phyloP scores from a whole-genome alignment of 2,797 vertebrate species.

The Columba guinea region DNA sequence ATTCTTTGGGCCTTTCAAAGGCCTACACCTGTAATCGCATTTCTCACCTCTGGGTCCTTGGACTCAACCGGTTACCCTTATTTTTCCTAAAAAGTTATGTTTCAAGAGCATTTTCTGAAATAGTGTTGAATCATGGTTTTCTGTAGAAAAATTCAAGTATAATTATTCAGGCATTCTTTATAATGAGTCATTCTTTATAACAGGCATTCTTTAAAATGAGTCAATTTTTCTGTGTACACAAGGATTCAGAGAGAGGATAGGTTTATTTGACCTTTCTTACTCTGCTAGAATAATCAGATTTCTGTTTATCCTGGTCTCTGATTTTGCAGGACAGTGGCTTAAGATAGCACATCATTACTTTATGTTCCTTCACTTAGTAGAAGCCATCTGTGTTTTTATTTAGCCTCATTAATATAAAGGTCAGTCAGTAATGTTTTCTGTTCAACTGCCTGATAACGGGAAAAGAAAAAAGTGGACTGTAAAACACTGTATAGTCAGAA shows the following conservation, averaged over 20 bases:
- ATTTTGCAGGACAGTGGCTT: conserved; percentile 65
- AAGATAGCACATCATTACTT: conserved; percentile 64
- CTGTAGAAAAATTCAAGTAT: background rate
- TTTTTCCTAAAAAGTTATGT: background rate
- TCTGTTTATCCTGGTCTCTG: conserved; percentile 58
- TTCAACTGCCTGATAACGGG: background rate
- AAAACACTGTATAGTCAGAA: background rate
- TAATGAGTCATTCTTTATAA: background rate
- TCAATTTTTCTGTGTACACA: background rate
- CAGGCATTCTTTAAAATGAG: background rate
- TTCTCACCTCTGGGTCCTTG: background rate
- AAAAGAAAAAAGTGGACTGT: background rate
- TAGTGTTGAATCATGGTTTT: background rate
- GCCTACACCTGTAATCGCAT: background rate
- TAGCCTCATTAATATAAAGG: conserved; percentile 55
- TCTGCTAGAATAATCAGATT: conserved; percentile 66
- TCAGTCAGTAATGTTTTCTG: conserved; percentile 20
- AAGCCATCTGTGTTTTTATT: conserved; percentile 69
- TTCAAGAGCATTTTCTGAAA: background rate
- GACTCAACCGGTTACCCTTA: background rate
- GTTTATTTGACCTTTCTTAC: conserved; percentile 47
- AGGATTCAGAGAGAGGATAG: background rate
- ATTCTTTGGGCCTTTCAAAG: background rate
- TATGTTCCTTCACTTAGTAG: conserved; percentile 54
- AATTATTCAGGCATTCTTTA: background rate